Conservation (phyloP, 2,888 invertebrate genomes). For the Harpalus rufipes region DNA sequence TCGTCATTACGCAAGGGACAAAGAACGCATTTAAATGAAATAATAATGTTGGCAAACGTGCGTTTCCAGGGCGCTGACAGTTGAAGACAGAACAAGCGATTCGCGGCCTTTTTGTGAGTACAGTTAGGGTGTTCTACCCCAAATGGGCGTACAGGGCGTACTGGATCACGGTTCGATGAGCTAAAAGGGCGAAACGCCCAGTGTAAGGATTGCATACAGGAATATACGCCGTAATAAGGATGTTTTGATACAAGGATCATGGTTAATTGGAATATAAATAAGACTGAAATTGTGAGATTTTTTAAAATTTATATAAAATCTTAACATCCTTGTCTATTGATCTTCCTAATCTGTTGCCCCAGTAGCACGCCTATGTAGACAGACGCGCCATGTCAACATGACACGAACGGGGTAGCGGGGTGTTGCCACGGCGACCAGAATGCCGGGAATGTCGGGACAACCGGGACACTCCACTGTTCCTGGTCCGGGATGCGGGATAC, state of each 20-base stretch:
- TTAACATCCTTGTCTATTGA: neutral
- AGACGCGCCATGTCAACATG: constrained; percentile 61
- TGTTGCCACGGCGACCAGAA: constrained; percentile 54
- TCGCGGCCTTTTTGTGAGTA: constrained; percentile 4
- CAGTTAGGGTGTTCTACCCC: neutral
- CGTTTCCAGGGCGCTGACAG: constrained; percentile 29
- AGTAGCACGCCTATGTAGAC: constrained; percentile 18
- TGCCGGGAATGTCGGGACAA: constrained; percentile 35
- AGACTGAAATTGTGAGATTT: too few relatives aligned
- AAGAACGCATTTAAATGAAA: constrained; percentile 50
- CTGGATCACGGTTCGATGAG: constrained; percentile 49
- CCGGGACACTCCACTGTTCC: neutral
- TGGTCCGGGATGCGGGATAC: constrained; percentile 5
- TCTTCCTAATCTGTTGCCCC: neutral
- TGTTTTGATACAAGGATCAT: neutral
- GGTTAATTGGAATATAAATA: neutral
- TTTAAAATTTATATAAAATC: too few relatives aligned
- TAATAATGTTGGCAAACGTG: constrained; percentile 53
- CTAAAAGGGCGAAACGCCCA: constrained; percentile 25
- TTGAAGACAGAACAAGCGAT: constrained; percentile 18
- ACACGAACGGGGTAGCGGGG: constrained; percentile 13
- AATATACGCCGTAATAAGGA: neutral
- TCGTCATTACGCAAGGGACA: constrained; percentile 28
- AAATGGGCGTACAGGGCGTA: constrained; percentile 1
- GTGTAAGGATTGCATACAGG: constrained; percentile 16